These are phyloP conservation scores for Syritta pipiens DNA, from an alignment of 2,888 invertebrate genomes.

Conservation along the genomic window DNA sequence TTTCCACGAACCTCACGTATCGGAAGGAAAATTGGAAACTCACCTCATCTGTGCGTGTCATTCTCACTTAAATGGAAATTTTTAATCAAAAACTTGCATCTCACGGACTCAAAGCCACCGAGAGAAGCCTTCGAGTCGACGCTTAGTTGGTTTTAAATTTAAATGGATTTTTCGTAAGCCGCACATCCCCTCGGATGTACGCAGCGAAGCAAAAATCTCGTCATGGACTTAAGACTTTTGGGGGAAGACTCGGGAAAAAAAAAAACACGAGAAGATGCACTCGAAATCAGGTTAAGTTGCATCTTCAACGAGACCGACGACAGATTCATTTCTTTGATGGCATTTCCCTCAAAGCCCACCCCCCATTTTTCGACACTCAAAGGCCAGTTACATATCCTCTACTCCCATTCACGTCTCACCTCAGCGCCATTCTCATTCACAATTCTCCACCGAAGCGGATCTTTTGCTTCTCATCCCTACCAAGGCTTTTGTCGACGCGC, in stretches of 20 bases:
- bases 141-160: conserved; percentile 43
- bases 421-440: not conserved
- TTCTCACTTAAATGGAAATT: too few species aligned
- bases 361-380: conserved; percentile 12
- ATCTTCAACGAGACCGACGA: not conserved
- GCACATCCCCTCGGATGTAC: conserved; percentile 3
- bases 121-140: not conserved
- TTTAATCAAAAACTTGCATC: not conserved
- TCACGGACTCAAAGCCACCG: not conserved
- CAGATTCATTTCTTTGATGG: conserved; percentile 30
- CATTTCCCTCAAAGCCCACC: not conserved
- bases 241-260: not conserved
- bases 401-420: not conserved
- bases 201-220: conserved; percentile 16
- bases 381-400: conserved; percentile 42
- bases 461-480: conserved; percentile 12
- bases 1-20: too few species aligned
- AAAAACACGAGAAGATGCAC: conserved; percentile 25
- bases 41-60: too few species aligned
- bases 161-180: conserved; percentile 32
- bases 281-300: conserved; percentile 52
- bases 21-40: too few species aligned
- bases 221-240: conserved; percentile 24
- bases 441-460: not conserved
- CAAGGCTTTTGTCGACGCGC: conserved; percentile 36